A percentile compares a stretch with the other conserved stretches of the same genome.
phyloP scores from a whole-genome alignment of 2,113 vertebrate species.

The Piprites chloris region DNA sequence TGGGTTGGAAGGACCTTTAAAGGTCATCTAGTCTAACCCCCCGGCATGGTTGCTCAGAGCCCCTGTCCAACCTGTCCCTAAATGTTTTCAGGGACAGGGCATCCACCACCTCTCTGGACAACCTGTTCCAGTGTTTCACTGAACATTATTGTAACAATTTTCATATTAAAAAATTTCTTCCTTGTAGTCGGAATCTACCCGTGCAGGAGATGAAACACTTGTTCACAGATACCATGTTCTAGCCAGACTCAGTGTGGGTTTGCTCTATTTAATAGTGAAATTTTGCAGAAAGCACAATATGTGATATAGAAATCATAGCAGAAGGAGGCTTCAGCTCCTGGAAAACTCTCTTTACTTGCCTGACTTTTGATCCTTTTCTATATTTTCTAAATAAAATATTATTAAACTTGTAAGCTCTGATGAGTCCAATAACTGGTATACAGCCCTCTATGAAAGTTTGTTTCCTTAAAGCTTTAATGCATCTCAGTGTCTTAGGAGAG shows the following conservation, averaged over 20 bases:
- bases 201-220: background rate
- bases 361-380: background rate
- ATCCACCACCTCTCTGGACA: background rate
- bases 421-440: background rate
- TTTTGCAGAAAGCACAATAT: background rate
- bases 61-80: background rate
- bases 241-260: background rate
- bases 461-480: background rate
- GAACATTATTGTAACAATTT: background rate
- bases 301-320: background rate
- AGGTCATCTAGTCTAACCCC: background rate
- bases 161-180: accelerated
- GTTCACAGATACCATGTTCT: background rate
- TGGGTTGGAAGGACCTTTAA: background rate
- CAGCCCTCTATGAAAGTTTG: background rate
- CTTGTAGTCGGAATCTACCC: background rate
- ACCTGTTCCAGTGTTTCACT: background rate
- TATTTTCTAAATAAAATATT: background rate
- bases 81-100: background rate
- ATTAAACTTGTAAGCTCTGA: background rate
- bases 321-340: background rate
- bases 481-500: background rate
- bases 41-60: background rate
- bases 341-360: background rate
- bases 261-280: background rate